A percentile compares a stretch with the other conserved stretches of the same genome.
Conservation (phyloP, 2,113 vertebrate genomes). For the Sialia sialis region DNA sequence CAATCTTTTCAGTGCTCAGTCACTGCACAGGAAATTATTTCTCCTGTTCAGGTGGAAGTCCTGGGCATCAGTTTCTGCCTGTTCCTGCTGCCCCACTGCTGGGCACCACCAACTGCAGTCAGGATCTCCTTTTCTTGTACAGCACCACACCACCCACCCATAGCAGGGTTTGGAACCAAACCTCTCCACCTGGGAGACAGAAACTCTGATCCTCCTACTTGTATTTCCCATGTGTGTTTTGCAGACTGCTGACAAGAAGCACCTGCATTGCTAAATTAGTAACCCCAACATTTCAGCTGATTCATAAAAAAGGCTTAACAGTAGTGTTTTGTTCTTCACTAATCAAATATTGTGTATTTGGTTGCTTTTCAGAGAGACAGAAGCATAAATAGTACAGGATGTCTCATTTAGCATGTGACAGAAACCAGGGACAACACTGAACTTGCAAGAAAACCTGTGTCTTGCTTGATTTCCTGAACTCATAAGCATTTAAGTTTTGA, state of each 20-base stretch:
- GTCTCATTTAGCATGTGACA: neutral
- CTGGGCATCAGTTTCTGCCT: neutral
- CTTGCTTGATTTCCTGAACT: neutral
- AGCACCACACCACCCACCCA: neutral
- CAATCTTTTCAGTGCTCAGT: neutral
- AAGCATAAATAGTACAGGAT: neutral
- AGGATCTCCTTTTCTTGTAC: accelerated
- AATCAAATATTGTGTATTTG: neutral
- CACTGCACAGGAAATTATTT: neutral
- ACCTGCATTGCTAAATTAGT: neutral
- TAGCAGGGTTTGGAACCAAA: neutral
- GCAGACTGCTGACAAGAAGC: neutral
- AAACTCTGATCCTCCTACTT: neutral
- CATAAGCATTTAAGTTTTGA: neutral
- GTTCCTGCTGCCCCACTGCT: neutral
- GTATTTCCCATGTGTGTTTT: neutral
- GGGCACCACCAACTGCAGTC: neutral
- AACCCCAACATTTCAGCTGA: neutral
- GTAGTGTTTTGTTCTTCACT: neutral
- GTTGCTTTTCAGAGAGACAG: neutral
- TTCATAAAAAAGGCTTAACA: neutral
- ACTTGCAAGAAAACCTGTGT: neutral
- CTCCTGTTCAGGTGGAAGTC: neutral
- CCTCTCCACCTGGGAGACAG: neutral
- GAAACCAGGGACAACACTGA: neutral